phyloP scores from a whole-genome alignment of 2,888 invertebrate genomes.

The Anthrax anthrax region DNA sequence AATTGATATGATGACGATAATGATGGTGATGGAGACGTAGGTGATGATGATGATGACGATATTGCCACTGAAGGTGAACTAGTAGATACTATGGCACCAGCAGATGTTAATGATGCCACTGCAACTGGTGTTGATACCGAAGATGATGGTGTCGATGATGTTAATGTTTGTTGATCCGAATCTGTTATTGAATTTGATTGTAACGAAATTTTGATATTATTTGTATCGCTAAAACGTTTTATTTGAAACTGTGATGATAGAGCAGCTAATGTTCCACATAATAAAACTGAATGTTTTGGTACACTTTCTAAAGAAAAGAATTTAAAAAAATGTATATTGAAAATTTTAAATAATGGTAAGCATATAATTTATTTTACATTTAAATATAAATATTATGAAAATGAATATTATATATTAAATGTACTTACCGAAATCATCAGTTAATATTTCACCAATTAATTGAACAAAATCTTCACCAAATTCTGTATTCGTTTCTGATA shows the following conservation, averaged over 20 bases:
- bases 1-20: background rate
- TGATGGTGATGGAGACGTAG: background rate
- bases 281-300: conserved; percentile 31
- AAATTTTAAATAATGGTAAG: no score
- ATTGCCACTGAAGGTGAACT: conserved; percentile 1
- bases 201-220: conserved; percentile 1
- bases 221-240: conserved; percentile 21
- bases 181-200: conserved; percentile 7
- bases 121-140: no score
- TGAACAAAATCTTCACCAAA: conserved; percentile 52
- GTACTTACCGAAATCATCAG: conserved; percentile 22
- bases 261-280: conserved; percentile 63
- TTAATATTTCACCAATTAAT: conserved; percentile 39
- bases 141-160: background rate
- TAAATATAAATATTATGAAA: background rate
- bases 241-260: conserved; percentile 45
- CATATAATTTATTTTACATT: no score
- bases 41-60: no score
- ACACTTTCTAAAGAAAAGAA: conserved; percentile 19
- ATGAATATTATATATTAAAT: background rate
- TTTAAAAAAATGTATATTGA: background rate
- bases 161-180: conserved; percentile 1
- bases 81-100: no score
- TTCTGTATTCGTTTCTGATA: conserved; percentile 47
- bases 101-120: background rate